A percentile compares a stretch with the other conserved stretches of the same genome.
Conservation (phyloP, 1,140 invertebrate genomes). For the Acyrthosiphon pisum region DNA sequence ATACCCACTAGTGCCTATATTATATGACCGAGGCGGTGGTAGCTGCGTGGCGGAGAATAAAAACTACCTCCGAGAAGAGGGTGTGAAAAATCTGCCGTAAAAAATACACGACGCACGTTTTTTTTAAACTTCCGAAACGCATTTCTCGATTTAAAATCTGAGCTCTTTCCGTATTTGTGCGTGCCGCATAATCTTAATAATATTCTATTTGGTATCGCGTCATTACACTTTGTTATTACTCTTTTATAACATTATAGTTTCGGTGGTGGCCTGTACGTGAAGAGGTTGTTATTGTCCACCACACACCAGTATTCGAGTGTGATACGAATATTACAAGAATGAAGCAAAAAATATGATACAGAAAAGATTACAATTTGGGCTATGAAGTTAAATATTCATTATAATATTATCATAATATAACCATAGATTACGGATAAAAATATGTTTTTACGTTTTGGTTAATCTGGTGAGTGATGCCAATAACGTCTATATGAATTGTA, state of each 20-base stretch:
- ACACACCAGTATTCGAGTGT: background rate
- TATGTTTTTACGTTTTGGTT: background rate
- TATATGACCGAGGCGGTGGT: background rate
- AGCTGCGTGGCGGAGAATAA: background rate
- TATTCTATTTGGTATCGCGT: background rate
- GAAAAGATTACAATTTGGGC: background rate
- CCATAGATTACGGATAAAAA: background rate
- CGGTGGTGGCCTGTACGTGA: background rate
- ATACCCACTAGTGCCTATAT: background rate
- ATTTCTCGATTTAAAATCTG: background rate
- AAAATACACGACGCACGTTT: background rate
- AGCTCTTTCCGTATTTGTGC: background rate
- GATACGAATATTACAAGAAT: background rate
- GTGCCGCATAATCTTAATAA: background rate
- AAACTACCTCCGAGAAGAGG: background rate
- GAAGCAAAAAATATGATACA: background rate
- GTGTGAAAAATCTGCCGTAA: background rate
- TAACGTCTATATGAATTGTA: too few relatives aligned
- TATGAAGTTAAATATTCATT: background rate
- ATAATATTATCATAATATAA: background rate
- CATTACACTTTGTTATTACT: background rate
- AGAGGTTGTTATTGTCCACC: background rate
- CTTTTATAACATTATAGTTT: background rate
- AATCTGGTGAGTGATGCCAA: too few relatives aligned
- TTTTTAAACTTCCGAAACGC: background rate